These are phyloP conservation scores for Hydropsyche tenuis DNA, from an alignment of 1,140 invertebrate species.

Conservation along the genomic window DNA sequence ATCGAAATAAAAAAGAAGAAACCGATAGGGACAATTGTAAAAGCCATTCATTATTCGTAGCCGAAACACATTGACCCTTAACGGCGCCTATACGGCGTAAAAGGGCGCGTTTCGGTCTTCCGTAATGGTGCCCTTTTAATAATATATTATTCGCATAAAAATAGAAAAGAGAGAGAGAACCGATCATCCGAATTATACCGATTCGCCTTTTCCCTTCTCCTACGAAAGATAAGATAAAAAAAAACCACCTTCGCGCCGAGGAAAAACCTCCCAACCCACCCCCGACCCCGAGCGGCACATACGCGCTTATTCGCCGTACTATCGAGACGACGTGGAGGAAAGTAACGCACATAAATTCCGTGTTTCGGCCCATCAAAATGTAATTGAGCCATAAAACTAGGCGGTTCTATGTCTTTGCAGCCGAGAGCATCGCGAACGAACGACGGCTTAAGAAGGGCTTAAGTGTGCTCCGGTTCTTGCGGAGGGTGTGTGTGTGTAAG, in stretches of 20 bases:
- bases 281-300: neutral
- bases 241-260: too few species aligned
- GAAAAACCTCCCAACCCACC: neutral
- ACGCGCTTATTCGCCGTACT: neutral
- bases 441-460: slow-evolving; percentile 23
- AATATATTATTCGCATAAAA: slow-evolving; percentile 29
- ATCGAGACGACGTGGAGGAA: slow-evolving; percentile 3
- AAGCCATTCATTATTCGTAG: too few species aligned
- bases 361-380: slow-evolving; percentile 36
- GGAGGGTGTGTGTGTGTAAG: neutral
- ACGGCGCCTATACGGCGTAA: too few species aligned
- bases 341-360: slow-evolving; percentile 37
- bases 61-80: too few species aligned
- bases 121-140: neutral
- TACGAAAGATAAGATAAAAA: neutral
- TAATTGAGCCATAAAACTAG: slow-evolving; percentile 39
- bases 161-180: slow-evolving; percentile 27
- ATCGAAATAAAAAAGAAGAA: too few species aligned
- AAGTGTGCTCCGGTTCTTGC: neutral
- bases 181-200: slow-evolving; percentile 33
- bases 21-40: too few species aligned
- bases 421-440: slow-evolving; percentile 20
- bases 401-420: slow-evolving; percentile 30
- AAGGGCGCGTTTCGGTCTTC: too few species aligned
- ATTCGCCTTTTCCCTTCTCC: neutral